phyloP scores from a whole-genome alignment of 2,113 vertebrate genomes.

The Jaculus jaculus region DNA sequence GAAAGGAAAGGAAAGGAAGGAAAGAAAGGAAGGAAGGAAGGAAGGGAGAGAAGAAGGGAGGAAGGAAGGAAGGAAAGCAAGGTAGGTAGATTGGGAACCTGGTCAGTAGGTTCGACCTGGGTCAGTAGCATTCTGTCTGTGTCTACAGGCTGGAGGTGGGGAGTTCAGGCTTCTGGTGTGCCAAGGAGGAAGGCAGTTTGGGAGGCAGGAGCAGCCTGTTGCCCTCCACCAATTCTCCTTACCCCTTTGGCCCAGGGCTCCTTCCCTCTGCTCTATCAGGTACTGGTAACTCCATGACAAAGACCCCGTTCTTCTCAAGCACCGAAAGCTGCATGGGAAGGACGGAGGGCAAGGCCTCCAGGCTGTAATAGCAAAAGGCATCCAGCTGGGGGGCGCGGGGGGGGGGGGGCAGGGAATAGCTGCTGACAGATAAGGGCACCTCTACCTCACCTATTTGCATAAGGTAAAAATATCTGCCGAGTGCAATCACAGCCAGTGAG shows the following conservation, averaged over 20 bases:
- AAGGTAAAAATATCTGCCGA: conserved; percentile 75
- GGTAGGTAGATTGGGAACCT: too few species aligned
- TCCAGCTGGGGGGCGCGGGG: neutral
- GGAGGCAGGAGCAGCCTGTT: neutral
- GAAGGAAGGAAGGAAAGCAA: too few species aligned
- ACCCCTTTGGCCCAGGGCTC: neutral
- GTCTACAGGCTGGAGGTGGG: neutral
- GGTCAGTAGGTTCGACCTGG: too few species aligned
- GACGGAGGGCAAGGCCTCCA: neutral
- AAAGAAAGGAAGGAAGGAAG: too few species aligned
- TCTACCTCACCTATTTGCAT: conserved; percentile 68
- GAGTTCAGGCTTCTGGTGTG: neutral
- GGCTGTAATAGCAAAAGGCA: neutral
- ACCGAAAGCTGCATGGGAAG: neutral
- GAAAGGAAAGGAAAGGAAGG: too few species aligned
- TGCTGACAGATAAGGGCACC: conserved; percentile 60
- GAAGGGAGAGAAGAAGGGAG: too few species aligned
- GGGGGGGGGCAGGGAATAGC: neutral
- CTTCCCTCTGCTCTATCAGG: neutral
- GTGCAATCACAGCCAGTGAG: conserved; percentile 68
- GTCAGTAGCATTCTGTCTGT: neutral
- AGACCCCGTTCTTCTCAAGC: neutral
- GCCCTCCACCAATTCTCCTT: neutral
- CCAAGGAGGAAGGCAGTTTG: neutral
- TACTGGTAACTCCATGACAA: fast-evolving